Percentiles rank a stretch among this genome's conserved stretches.
Conservation (phyloP, 2,797 vertebrate species). For the Dendrocincla fuliginosa region DNA sequence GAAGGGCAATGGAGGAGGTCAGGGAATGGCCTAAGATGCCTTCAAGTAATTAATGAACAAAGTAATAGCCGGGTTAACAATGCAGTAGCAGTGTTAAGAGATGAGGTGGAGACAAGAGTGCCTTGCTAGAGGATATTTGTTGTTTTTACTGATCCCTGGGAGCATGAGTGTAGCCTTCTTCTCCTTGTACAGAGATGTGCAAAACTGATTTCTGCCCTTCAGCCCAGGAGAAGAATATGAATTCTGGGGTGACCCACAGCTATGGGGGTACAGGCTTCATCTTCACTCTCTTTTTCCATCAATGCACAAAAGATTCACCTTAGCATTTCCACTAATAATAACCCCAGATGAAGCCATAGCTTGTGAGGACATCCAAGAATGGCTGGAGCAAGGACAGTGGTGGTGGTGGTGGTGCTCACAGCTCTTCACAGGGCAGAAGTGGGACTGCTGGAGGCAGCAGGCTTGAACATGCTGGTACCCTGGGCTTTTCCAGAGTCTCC, state of each 20-base stretch:
- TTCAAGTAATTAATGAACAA: not conserved
- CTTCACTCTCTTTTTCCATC: not conserved
- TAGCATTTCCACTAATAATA: not conserved
- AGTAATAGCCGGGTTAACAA: not conserved
- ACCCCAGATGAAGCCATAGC: not conserved
- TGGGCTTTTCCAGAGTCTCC: not conserved
- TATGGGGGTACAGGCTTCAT: not conserved
- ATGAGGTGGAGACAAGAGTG: not conserved
- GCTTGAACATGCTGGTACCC: rapidly evolving
- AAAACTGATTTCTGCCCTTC: not conserved
- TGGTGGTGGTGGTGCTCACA: not conserved
- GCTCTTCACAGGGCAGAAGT: not conserved
- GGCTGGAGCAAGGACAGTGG: not conserved
- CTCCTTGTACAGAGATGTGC: not conserved
- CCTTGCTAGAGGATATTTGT: not conserved
- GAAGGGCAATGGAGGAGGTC: not conserved
- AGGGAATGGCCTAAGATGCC: not conserved
- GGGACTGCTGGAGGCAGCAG: not conserved
- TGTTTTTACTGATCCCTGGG: not conserved
- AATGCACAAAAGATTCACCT: not conserved
- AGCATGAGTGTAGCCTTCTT: not conserved
- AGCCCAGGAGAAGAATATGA: not conserved
- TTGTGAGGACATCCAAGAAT: not conserved
- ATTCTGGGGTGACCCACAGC: not conserved
- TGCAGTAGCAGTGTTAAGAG: not conserved